Base-by-base conservation (phyloP, 2,888 invertebrate species). In the Alloplasta piceator region DNA sequence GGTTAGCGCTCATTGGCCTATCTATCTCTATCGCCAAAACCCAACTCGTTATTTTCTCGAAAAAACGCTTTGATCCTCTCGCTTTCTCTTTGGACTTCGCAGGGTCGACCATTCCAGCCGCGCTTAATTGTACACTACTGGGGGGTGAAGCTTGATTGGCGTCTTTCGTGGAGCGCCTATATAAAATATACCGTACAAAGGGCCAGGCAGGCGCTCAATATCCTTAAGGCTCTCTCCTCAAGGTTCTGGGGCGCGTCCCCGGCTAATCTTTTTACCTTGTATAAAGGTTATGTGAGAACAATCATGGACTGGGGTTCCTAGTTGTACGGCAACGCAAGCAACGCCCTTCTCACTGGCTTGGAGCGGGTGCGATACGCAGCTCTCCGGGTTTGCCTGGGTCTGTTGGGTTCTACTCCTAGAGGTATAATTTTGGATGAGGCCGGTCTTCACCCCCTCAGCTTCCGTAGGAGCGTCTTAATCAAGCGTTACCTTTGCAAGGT, bases 251-350 rank as follows among this genome's bases (percentile, higher is more conserved):
- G 70, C 6, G 56, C 70, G 2, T 46, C 46, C 1, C 58, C 58
- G 4, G 10, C 43, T 3, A 70, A 26, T 10, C 9, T 68, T 10
- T 7, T 68, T 14, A 16, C 6, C 1, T 1, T 67, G 0, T 75
- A 67, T 38, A 68, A 76, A 16, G 68, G 68, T 5, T 48, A 68
- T 10, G 41, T 61, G 5, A 76, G 68, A 60, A 50, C 60, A 2
- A 68, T 50, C 4, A 5, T 63, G 4, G 76, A 76, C 6, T 76
- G 76, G 76, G 76, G 76, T 4, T 76, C 60, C 6, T 43, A 36
- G 38, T 39, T 52, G 7, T 76, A 70, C 39, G 6, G 39, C 0
- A 38, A 76, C 55, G 55, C 63, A 5, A 5, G 68, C 1, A 6
- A 7, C 4, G 26, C 10, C 4, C 41, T 26, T 3, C 64, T 74